phyloP scores from a whole-genome alignment of 2,888 invertebrate genomes.

The Lasioglossum leucozonium region DNA sequence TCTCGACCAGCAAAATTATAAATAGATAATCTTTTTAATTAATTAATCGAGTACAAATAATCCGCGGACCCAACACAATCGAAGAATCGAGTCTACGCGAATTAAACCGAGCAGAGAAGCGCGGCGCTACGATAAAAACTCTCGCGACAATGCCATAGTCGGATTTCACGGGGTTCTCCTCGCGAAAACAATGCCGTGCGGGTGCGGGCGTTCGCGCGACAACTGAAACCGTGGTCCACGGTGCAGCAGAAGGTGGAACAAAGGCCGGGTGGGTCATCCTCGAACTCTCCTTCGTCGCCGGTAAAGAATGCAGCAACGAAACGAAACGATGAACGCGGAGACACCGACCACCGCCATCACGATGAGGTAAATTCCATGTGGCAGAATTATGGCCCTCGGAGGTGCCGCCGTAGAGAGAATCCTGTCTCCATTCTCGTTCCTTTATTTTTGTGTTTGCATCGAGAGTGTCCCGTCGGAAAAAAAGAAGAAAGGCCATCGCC shows the following conservation, averaged over 20 bases:
- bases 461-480: constrained; percentile 17
- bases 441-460: constrained; percentile 51
- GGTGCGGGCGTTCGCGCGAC: background rate
- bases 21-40: too few relatives aligned
- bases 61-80: background rate
- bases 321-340: constrained; percentile 44
- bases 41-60: too few relatives aligned
- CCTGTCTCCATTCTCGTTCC: constrained; percentile 58
- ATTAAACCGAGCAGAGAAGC: background rate
- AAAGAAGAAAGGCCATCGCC: background rate
- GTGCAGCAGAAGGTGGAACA: constrained; percentile 6
- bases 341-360: constrained; percentile 54
- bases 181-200: background rate
- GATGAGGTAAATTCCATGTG: constrained; percentile 65
- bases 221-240: constrained; percentile 2
- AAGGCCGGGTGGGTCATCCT: constrained; percentile 14
- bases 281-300: constrained; percentile 24
- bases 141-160: background rate
- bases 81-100: background rate
- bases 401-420: constrained; percentile 59
- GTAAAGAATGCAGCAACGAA: constrained; percentile 32
- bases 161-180: background rate
- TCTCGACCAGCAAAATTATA: constrained; percentile 19
- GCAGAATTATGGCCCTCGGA: constrained; percentile 71
- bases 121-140: background rate